Conservation (phyloP, 2,888 invertebrate species). For the Sympetrum striolatum region DNA sequence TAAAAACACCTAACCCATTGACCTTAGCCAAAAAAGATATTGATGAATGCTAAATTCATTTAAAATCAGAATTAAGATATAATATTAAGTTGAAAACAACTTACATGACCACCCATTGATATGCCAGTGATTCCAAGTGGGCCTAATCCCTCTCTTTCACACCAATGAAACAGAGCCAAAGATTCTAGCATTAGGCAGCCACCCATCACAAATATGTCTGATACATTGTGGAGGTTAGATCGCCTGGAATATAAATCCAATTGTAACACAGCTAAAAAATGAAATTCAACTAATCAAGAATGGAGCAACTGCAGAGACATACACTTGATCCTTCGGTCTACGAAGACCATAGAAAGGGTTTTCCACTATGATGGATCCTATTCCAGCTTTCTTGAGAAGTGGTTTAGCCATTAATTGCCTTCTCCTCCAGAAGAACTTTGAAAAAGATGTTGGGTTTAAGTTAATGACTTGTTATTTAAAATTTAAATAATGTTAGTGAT, state of each 20-base stretch:
- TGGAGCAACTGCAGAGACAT: slow-evolving; percentile 56
- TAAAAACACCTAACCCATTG: too few species aligned
- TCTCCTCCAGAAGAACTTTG: slow-evolving; percentile 88
- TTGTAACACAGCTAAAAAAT: too few species aligned
- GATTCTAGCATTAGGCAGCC: slow-evolving; percentile 94
- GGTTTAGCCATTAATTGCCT: slow-evolving; percentile 90
- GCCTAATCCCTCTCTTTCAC: slow-evolving; percentile 87
- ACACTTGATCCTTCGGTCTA: slow-evolving; percentile 88
- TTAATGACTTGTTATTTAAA: neutral
- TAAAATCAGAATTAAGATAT: neutral
- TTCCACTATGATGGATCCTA: slow-evolving; percentile 92
- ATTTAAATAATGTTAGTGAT: too few species aligned
- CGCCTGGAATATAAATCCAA: slow-evolving; percentile 64
- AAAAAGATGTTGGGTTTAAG: slow-evolving; percentile 44
- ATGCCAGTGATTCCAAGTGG: slow-evolving; percentile 94
- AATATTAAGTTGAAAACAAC: slow-evolving; percentile 55
- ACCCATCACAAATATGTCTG: slow-evolving; percentile 99
- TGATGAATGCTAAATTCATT: too few species aligned
- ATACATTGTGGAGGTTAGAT: slow-evolving; percentile 91
- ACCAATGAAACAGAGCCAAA: slow-evolving; percentile 91
- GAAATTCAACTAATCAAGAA: neutral
- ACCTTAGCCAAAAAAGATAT: too few species aligned
- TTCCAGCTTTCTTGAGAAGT: slow-evolving; percentile 84
- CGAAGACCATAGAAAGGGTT: slow-evolving; percentile 94
- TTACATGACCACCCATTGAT: slow-evolving; percentile 98